Base-by-base conservation (phyloP, 2,888 invertebrate species). In the Orthosia incerta region DNA sequence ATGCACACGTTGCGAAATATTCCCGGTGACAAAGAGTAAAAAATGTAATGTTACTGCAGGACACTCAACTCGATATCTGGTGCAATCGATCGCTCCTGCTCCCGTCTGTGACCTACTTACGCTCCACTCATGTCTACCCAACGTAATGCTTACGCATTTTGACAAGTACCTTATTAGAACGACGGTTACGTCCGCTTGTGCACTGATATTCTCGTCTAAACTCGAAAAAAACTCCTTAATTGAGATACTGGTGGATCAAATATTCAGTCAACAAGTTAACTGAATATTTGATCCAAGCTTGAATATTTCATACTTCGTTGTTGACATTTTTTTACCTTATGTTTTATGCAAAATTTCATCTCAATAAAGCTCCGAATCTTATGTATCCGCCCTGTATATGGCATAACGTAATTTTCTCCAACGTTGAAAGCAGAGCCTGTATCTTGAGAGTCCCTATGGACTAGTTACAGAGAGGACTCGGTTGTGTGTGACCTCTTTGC, bases 81-180 rank as follows among this genome's bases (percentile, higher is more conserved):
- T 83, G 85, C 86, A 87, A 93, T 93, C 93, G 93, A 93, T 93
- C 92, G 92, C 65, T 85, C 86, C 89, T 81, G 88, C 87, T 90
- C 90, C 89, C 90, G 84, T 86, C 89, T 85, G 85, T 93, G 93
- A 90, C 93, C 93, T 89, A 93, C 88, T 93, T 93, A 91, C 88
- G 86, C 82, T 65, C 65, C 86, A 80, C 86, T 87, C 85, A 87
- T 87, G 86, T 84, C 79, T 82, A 77, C 84, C 77, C 82, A 78
- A 77, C 72, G 74, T 74, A 82, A 80, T 83, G 80, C 82, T 76
- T 85, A 89, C 90, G 87, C 88, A 89, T 85, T 89, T 86, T 83
- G 88, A 89, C 88, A 88, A 89, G 84, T 86, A 81, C 86, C 81
- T 74, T 79, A 70, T 81, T 86, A 80, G 80, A 79, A 60, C 73